phyloP scores from a whole-genome alignment of 2,113 vertebrate genomes.

The Sinocyclocheilus rhinocerous region DNA sequence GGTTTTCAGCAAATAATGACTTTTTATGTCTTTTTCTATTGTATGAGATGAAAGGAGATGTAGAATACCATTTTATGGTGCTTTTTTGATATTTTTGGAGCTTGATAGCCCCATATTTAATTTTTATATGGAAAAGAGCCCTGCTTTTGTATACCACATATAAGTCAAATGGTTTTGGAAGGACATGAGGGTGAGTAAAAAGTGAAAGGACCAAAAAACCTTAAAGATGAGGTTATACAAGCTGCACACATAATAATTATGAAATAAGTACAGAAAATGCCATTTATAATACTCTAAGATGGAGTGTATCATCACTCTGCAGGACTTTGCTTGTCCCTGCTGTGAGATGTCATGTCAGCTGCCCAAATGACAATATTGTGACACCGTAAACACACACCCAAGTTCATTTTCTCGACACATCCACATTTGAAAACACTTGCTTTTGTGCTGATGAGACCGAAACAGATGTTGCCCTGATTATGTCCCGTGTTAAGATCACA shows the following conservation, averaged over 20 bases:
- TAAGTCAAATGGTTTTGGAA: background rate
- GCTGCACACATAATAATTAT: background rate
- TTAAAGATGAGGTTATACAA: background rate
- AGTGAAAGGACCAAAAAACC: background rate
- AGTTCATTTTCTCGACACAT: slow-evolving; percentile 31
- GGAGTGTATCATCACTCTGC: background rate
- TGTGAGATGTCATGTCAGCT: slow-evolving; percentile 24
- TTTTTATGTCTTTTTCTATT: too few species aligned
- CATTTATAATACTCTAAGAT: slow-evolving; percentile 9
- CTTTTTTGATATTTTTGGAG: background rate
- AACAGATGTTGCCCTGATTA: slow-evolving; percentile 64
- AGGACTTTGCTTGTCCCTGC: background rate
- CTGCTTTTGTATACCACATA: background rate
- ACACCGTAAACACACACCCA: slow-evolving; percentile 17
- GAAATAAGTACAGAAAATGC: background rate
- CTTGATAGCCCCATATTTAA: background rate
- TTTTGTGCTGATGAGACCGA: slow-evolving; percentile 53
- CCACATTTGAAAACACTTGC: slow-evolving; percentile 27
- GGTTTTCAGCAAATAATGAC: too few species aligned
- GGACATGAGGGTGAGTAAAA: background rate
- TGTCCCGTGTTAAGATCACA: slow-evolving; percentile 53
- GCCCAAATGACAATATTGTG: slow-evolving; percentile 23
- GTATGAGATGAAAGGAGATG: too few species aligned
- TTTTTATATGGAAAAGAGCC: background rate
- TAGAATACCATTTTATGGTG: background rate